Evolutionary conservation across 2,113 vertebrate genomes (phyloP), one percentile per base, ranked within the genome.

Genomic region (Zeus faber): DNA sequence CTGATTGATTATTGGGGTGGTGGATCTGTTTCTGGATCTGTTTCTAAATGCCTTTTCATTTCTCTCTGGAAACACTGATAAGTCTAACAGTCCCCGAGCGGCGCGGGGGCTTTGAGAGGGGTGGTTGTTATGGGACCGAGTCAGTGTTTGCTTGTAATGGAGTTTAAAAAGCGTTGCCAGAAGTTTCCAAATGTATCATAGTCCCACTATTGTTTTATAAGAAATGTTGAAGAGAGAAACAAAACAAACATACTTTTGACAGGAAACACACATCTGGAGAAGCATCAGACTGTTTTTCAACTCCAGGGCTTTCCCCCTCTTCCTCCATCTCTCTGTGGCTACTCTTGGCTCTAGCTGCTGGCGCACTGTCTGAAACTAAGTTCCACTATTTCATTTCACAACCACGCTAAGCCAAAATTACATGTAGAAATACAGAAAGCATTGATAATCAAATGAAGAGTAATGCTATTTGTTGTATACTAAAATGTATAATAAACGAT

Each of bases 381-480:
- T 83, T 85, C 80, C 79, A 81, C 67, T 81, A 73, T 79, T 80
- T 83, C 75, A 80, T 76, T 81, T 74, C 0, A 14, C 43, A 40
- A 24, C n/a, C 40, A 20, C 8, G 37, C 14, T 24, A 49, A 37
- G n/a, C 46, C 56, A 7, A 25, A 18, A 1, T 59, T 4, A 51
- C 24, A 16, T 51, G 24, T 29, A n/a, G n/a, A n/a, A n/a, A n/a
- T n/a, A n/a, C n/a, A n/a, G n/a, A n/a, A n/a, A n/a, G n/a, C n/a
- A n/a, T n/a, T n/a, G n/a, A n/a, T n/a, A n/a, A n/a, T n/a, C n/a
- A n/a, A n/a, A n/a, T n/a, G n/a, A n/a, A n/a, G n/a, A n/a, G n/a
- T n/a, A n/a, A n/a, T n/a, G n/a, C n/a, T n/a, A n/a, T n/a, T n/a
- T n/a, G n/a, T n/a, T n/a, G n/a, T n/a, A n/a, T n/a, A n/a, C n/a